These are phyloP conservation scores for Epinephelus lanceolatus DNA, from an alignment of 2,113 vertebrate genomes.

Conservation along the genomic window DNA sequence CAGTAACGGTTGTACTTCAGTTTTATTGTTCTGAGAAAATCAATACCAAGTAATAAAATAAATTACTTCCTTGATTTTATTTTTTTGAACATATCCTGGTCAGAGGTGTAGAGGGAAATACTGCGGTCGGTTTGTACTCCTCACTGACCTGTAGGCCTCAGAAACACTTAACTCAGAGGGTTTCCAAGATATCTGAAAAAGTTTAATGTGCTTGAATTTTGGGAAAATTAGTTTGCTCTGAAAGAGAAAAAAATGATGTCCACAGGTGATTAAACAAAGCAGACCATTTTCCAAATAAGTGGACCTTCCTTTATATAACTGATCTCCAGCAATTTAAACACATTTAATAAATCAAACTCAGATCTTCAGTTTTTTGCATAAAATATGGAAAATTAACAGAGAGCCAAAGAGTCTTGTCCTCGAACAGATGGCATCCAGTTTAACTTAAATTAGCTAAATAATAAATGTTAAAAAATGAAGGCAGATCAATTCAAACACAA, in stretches of 20 bases:
- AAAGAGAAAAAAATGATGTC: background rate
- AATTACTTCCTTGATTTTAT: slow-evolving; percentile 67
- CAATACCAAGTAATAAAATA: slow-evolving; percentile 74
- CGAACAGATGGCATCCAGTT: background rate
- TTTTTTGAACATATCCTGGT: background rate
- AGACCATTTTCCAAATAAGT: background rate
- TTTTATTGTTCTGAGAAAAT: slow-evolving; percentile 79
- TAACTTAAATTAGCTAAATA: background rate
- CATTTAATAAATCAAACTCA: background rate
- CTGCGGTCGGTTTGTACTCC: background rate
- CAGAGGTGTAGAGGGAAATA: slow-evolving; percentile 19
- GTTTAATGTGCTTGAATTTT: background rate
- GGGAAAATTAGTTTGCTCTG: background rate
- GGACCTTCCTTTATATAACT: background rate
- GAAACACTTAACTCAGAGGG: background rate
- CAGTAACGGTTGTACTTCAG: slow-evolving; percentile 49
- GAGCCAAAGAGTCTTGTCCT: background rate
- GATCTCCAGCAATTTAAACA: background rate
- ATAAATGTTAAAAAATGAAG: background rate
- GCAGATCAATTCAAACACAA: background rate
- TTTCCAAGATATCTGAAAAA: background rate
- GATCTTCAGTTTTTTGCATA: background rate
- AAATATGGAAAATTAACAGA: background rate
- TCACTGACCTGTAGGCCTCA: slow-evolving; percentile 23
- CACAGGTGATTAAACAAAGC: slow-evolving; percentile 1